phyloP scores from a whole-genome alignment of 2,113 vertebrate species.

The Sula dactylatra region DNA sequence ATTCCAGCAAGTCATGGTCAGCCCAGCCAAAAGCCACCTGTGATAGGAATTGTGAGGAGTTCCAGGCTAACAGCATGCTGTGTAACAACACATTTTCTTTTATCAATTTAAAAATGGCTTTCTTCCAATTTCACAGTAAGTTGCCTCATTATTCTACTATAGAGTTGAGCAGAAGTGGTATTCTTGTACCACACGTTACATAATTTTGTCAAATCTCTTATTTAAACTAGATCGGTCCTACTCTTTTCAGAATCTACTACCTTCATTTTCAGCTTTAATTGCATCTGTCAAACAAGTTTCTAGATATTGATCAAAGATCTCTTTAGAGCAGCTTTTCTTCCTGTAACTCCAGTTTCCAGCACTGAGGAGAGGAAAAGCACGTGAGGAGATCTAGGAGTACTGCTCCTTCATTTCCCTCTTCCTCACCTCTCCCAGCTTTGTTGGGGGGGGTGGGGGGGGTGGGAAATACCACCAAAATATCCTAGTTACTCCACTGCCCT shows the following conservation, averaged over 20 bases:
- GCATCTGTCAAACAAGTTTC: background rate
- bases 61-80: background rate
- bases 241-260: background rate
- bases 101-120: background rate
- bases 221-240: background rate
- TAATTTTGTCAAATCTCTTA: constrained; percentile 20
- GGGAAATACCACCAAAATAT: background rate
- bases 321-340: background rate
- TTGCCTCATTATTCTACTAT: background rate
- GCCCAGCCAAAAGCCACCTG: background rate
- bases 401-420: background rate
- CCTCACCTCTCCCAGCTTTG: background rate
- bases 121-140: background rate
- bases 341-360: background rate
- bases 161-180: background rate
- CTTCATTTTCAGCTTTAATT: background rate
- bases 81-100: background rate
- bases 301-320: background rate
- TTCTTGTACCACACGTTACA: background rate
- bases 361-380: background rate
- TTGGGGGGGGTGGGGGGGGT: no score
- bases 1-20: background rate
- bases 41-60: background rate
- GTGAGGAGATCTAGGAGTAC: background rate
- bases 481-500: background rate